Base-by-base conservation (phyloP, 2,797 vertebrate genomes). In the Pithecia hirsuta region DNA sequence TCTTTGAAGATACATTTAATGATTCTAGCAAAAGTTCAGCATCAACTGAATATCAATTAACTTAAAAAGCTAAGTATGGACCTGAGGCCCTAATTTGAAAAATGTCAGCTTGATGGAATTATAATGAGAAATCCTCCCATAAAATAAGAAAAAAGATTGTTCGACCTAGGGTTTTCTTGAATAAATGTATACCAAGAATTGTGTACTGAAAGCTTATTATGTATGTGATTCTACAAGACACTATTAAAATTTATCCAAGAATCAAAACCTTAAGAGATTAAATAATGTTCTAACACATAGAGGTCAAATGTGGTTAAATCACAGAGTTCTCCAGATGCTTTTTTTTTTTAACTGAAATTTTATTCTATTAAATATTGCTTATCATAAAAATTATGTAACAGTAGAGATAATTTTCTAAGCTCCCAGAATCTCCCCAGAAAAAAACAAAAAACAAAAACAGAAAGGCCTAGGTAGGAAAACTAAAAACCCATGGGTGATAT, bases 181-280 rank as follows among this genome's bases (percentile, higher is more conserved):
- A 48, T 64, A 89, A 76, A 81, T 75, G 26, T 74, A 4, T 80
- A 84, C 15, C 8, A 88, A 92, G 13, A 96, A 92, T 59, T 82
- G 22, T 92, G 24, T 55, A 82, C 14, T 93, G 30, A 97, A 70
- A 91, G 22, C 8, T 78, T 61, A 92, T 92, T 80, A 57, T 48
- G 19, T 59, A 0, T 4, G 22, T 89, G 14, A 5, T 57, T 95
- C 57, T 75, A 39, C 55, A 84, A 48, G 46, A 33, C 17, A 89
- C 44, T 93, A 78, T 22, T 46, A 82, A 97, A 85, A 95, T 89
- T 85, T 91, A 94, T 39, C 26, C 59, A 93, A 86, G 41, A 36
- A 33, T 50, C 67, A 92, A 95, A 93, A 72, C 5, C n/a, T 83
- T 78, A 5, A 90, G 36, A 86, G 50, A 91, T 26, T 86, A 95